Conservation (phyloP, 2,888 invertebrate genomes). For the Drosophila sordidapex region DNA sequence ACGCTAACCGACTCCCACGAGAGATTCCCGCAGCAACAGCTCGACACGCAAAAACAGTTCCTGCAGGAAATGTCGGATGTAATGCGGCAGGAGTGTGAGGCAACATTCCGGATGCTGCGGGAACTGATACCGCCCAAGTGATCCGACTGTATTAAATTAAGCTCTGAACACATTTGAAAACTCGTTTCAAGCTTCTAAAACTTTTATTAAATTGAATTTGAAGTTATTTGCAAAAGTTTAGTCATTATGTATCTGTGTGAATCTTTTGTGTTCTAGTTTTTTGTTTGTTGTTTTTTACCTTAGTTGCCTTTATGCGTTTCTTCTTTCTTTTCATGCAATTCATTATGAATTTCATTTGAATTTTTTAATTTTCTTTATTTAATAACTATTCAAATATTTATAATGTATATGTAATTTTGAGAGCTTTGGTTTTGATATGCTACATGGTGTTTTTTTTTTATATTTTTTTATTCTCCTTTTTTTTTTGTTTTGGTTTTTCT, state of each 20-base stretch:
- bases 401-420: slow-evolving; percentile 70
- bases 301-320: slow-evolving; percentile 53
- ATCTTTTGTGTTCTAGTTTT: slow-evolving; percentile 48
- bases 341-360: slow-evolving; percentile 63
- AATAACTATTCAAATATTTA: slow-evolving; percentile 74
- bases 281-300: slow-evolving; percentile 33
- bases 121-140: slow-evolving; percentile 53
- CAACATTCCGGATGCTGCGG: slow-evolving; percentile 52
- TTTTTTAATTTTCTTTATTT: slow-evolving; percentile 44
- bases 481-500: slow-evolving; percentile 7
- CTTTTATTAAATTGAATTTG: slow-evolving; percentile 77
- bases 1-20: slow-evolving; percentile 54
- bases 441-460: slow-evolving; percentile 57
- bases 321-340: slow-evolving; percentile 49
- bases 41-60: slow-evolving; percentile 57
- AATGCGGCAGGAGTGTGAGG: slow-evolving; percentile 66
- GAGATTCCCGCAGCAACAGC: slow-evolving; percentile 57
- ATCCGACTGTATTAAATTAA: background rate
- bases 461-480: background rate
- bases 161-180: slow-evolving; percentile 4
- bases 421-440: slow-evolving; percentile 76
- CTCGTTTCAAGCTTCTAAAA: slow-evolving; percentile 71
- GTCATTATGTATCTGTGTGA: slow-evolving; percentile 62
- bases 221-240: slow-evolving; percentile 76
- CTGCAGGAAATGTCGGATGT: slow-evolving; percentile 47